Conservation (phyloP, 2,113 vertebrate species). For the Cyprinus carpio region DNA sequence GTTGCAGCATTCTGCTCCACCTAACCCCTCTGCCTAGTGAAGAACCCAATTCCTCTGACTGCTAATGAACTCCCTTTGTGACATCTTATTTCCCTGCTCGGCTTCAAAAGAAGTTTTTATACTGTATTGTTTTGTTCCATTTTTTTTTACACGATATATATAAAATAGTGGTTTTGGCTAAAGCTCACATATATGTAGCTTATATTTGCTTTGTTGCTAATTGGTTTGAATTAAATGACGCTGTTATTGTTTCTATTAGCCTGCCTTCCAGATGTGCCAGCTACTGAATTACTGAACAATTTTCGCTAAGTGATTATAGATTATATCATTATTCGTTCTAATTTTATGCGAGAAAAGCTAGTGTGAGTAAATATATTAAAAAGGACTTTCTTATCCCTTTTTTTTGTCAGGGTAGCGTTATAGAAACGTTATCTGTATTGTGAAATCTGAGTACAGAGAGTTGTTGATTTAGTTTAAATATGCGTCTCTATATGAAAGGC, state of each 20-base stretch:
- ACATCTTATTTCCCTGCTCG: slow-evolving; percentile 24
- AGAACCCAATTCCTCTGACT: slow-evolving; percentile 67
- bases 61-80: slow-evolving; percentile 63
- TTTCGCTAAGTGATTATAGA: neutral
- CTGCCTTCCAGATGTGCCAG: neutral
- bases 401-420: neutral
- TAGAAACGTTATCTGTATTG: neutral
- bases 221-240: neutral
- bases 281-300: neutral
- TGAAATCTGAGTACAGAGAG: neutral
- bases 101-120: slow-evolving; percentile 2
- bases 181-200: neutral
- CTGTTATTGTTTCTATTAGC: neutral
- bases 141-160: neutral
- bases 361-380: neutral
- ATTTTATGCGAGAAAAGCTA: neutral
- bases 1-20: slow-evolving; percentile 73
- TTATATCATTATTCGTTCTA: neutral
- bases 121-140: neutral
- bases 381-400: neutral
- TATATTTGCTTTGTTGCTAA: neutral
- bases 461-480: neutral
- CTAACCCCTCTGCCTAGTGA: slow-evolving; percentile 68
- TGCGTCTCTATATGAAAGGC: neutral
- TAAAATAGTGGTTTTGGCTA: neutral